Conservation (phyloP, 2,797 vertebrate species). For the Etheostoma nigrum region DNA sequence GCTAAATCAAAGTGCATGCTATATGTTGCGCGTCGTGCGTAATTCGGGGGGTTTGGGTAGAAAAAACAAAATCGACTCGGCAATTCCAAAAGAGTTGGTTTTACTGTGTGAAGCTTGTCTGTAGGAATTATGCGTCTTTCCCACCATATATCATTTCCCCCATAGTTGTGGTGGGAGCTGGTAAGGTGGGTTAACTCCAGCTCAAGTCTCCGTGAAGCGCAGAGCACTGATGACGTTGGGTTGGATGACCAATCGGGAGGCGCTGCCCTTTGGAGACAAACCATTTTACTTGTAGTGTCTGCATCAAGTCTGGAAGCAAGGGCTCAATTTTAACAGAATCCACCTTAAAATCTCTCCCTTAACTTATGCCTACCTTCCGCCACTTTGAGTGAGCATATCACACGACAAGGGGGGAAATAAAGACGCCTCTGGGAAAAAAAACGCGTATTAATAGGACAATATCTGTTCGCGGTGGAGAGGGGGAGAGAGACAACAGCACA, state of each 20-base stretch:
- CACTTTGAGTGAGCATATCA: slow-evolving; percentile 86
- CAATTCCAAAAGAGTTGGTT: slow-evolving; percentile 54
- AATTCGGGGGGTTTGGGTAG: slow-evolving; percentile 69
- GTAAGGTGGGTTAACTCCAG: slow-evolving; percentile 91
- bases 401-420: slow-evolving; percentile 78
- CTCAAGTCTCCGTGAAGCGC: slow-evolving; percentile 89
- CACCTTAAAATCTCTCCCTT: slow-evolving; percentile 94
- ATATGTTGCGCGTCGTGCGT: slow-evolving; percentile 61
- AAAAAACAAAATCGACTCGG: slow-evolving; percentile 58
- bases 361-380: slow-evolving; percentile 88
- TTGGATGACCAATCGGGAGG: slow-evolving; percentile 96
- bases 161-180: slow-evolving; percentile 83
- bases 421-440: slow-evolving; percentile 78
- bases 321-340: slow-evolving; percentile 96
- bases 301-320: slow-evolving; percentile 94
- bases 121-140: slow-evolving; percentile 81
- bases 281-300: slow-evolving; percentile 97
- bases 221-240: slow-evolving; percentile 93
- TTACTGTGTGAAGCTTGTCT: slow-evolving; percentile 70
- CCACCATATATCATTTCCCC: slow-evolving; percentile 83
- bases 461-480: slow-evolving; percentile 85
- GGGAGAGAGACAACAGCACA: slow-evolving; percentile 82
- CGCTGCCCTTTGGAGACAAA: slow-evolving; percentile 99
- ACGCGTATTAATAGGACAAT: slow-evolving; percentile 86
- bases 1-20: slow-evolving; percentile 62